These are phyloP conservation scores for Standfussiana lucernea DNA, from an alignment of 2,888 invertebrate species.

Conservation along the genomic window DNA sequence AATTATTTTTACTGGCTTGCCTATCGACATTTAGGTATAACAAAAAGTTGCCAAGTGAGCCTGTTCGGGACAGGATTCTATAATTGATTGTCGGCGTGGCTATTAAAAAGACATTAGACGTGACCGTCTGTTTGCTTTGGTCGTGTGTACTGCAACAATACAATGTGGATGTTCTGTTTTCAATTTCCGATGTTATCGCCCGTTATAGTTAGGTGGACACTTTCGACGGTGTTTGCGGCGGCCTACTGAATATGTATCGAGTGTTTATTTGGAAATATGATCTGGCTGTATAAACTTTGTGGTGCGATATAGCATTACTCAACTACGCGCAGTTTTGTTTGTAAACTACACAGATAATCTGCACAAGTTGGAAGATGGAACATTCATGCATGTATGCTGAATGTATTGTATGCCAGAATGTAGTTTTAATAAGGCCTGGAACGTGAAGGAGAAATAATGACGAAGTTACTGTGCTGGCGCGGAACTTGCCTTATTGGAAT, in stretches of 20 bases:
- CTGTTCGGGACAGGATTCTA: slow-evolving; percentile 62
- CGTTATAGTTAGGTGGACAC: slow-evolving; percentile 61
- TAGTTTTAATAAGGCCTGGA: slow-evolving; percentile 51
- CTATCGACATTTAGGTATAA: slow-evolving; percentile 54
- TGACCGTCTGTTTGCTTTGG: slow-evolving; percentile 63
- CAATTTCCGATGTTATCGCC: slow-evolving; percentile 68
- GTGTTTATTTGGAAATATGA: slow-evolving; percentile 65
- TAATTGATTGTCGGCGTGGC: slow-evolving; percentile 74
- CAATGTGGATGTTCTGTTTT: slow-evolving; percentile 64
- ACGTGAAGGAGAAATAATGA: slow-evolving; percentile 32
- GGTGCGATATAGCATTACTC: slow-evolving; percentile 39
- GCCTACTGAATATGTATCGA: slow-evolving; percentile 66
- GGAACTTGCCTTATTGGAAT: slow-evolving; percentile 31
- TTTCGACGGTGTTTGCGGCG: slow-evolving; percentile 66
- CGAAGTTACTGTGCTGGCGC: slow-evolving; percentile 24
- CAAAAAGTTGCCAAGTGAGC: slow-evolving; percentile 68
- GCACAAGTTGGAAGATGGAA: slow-evolving; percentile 29
- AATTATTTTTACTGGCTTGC: slow-evolving; percentile 50
- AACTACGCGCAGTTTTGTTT: slow-evolving; percentile 45
- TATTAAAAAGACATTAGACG: slow-evolving; percentile 78
- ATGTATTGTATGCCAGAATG: slow-evolving; percentile 39
- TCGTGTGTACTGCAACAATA: slow-evolving; percentile 49
- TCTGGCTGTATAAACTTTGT: slow-evolving; percentile 52
- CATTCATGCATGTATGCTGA: slow-evolving; percentile 35
- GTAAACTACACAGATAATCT: slow-evolving; percentile 48